A percentile compares a stretch with the other conserved stretches of the same genome.
Evolutionary conservation across 2,797 vertebrate species (phyloP).

Genomic region (Urosaurus nigricauda): DNA sequence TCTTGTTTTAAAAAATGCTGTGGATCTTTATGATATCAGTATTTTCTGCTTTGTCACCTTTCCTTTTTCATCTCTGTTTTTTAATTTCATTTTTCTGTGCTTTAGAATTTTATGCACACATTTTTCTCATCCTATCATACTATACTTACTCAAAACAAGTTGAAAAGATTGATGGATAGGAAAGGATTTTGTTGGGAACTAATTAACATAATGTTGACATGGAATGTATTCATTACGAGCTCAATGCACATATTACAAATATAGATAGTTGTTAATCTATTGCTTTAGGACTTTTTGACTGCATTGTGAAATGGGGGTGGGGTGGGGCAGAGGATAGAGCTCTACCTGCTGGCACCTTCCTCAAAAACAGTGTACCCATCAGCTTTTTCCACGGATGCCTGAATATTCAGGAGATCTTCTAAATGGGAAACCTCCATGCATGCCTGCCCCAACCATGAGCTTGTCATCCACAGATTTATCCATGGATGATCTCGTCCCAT

Average conservation of each 20-base stretch:
- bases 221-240: background rate
- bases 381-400: no score
- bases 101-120: conserved; percentile 45
- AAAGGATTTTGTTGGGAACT: background rate
- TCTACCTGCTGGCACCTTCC: background rate
- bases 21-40: conserved; percentile 46
- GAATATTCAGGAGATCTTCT: no score
- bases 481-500: no score
- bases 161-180: background rate
- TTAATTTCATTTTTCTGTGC: conserved; percentile 47
- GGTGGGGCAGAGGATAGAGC: no score
- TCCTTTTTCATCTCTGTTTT: conserved; percentile 50
- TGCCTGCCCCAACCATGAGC: no score
- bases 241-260: no score
- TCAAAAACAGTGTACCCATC: background rate
- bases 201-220: background rate
- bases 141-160: background rate
- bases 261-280: background rate
- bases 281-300: background rate
- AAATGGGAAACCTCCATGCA: no score
- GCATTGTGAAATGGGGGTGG: background rate
- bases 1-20: conserved; percentile 43
- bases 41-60: conserved; percentile 60
- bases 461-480: no score
- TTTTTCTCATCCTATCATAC: conserved; percentile 6